Base-by-base conservation (phyloP, 2,888 invertebrate species). In the Acanthococcus lagerstroemiae region DNA sequence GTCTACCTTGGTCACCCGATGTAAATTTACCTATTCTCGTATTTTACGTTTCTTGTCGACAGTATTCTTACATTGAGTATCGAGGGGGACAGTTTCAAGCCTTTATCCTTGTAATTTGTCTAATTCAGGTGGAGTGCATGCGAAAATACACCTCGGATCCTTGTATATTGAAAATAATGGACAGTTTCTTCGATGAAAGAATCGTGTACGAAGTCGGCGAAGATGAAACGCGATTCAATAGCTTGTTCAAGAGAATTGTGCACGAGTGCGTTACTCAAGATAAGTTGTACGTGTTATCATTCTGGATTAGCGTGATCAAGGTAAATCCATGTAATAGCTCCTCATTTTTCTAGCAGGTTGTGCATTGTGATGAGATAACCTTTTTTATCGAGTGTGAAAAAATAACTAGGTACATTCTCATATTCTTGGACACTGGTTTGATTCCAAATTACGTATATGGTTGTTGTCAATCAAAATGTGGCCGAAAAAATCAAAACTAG, bases 211-310 rank as follows among this genome's bases (percentile, higher is more conserved):
- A 46, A 4, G 57, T 22, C 21, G 69, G 27, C 17, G 30, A 48
- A 37, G 66, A 60, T 30, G 73, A 73, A 60, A 67, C 69, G 15
- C 78, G 79, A 65, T 79, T 83, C 67, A 78, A 81, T 61, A 84
- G 86, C 71, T 78, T 80, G 4, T 75, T 88, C 57, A 82, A 83
- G 52, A 81, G 84, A 75, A 79, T 87, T 21, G 84, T 88, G 5
- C 88, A 89, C 72, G 89, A 90, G 74, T 90, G 90, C 63, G 84
- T 90, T 0, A 83, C 87, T 2, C 84, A 84, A 72, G 91, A 92
- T 75, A 87, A 88, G 72, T 77, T 90, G 72, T 84, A 85, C 73
- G 82, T 87, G 19, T 75, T 91, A 70, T 85, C 88, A 1, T 80
- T 86, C 56, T 87, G 88, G 81, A 79, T 87, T 3, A 81, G 83